These are phyloP conservation scores for Meloidogyne chitwoodi DNA, from an alignment of 1,140 invertebrate species.

Conservation along the genomic window DNA sequence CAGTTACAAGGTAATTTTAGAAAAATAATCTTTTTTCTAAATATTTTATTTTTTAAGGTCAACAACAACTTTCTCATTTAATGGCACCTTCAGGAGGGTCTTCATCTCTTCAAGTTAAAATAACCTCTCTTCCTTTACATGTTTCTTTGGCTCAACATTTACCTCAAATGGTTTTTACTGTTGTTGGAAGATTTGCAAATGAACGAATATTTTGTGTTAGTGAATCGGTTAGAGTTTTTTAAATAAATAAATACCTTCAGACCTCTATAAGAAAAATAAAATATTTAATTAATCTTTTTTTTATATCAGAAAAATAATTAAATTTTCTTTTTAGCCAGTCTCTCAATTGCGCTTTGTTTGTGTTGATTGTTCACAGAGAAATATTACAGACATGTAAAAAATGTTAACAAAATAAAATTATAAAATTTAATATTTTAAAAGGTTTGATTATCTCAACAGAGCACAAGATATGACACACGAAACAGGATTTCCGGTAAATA, in stretches of 20 bases:
- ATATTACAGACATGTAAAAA: slow-evolving; percentile 54
- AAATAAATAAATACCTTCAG: too few relatives aligned
- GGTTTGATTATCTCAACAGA: slow-evolving; percentile 52
- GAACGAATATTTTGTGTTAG: slow-evolving; percentile 55
- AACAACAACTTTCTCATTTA: slow-evolving; percentile 4
- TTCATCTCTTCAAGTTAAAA: slow-evolving; percentile 54
- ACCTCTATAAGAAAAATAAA: too few relatives aligned
- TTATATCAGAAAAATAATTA: not conserved
- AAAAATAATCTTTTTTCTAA: not conserved
- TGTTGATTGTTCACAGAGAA: slow-evolving; percentile 52
- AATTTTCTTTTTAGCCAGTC: slow-evolving; percentile 37
- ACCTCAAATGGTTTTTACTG: slow-evolving; percentile 55
- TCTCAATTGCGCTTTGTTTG: slow-evolving; percentile 57
- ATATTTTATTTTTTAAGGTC: not conserved
- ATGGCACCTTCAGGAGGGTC: not conserved
- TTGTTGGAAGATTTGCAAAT: slow-evolving; percentile 46
- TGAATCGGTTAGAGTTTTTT: slow-evolving; percentile 28
- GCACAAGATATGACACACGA: slow-evolving; percentile 54
- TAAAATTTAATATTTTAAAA: too few relatives aligned
- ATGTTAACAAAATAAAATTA: not conserved
- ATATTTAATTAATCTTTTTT: not conserved
- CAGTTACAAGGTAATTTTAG: not conserved
- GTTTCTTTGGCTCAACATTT: slow-evolving; percentile 55
- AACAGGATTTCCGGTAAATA: slow-evolving; percentile 56
- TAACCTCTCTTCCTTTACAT: slow-evolving; percentile 52